A percentile compares a stretch with the other conserved stretches of the same genome.
phyloP scores from a whole-genome alignment of 2,797 vertebrate species.

The Labroides dimidiatus region DNA sequence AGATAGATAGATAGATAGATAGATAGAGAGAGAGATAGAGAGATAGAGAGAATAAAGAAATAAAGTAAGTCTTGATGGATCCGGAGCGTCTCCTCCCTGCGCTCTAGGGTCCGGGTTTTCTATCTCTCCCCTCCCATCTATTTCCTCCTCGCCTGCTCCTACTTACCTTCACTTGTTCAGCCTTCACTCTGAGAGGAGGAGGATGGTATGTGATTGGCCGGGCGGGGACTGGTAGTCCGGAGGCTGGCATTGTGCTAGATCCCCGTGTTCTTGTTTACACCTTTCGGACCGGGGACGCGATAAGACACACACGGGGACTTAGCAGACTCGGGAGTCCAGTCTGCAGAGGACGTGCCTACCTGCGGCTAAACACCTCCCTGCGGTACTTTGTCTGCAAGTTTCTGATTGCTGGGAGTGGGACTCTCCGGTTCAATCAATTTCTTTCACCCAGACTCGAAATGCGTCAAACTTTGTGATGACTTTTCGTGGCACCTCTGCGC shows the following conservation, averaged over 20 bases:
- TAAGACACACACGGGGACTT: constrained; percentile 34
- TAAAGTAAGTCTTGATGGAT: constrained; percentile 25
- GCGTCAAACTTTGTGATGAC: constrained; percentile 80
- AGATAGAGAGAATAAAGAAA: constrained; percentile 18
- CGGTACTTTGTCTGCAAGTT: constrained; percentile 33
- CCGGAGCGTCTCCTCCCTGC: constrained; percentile 21
- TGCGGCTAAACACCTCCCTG: constrained; percentile 25
- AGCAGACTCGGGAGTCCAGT: constrained; percentile 35
- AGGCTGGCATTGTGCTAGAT: constrained; percentile 74
- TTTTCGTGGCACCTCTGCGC: constrained; percentile 50
- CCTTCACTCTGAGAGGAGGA: constrained; percentile 69
- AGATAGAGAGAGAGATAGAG: constrained; percentile 49
- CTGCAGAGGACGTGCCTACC: constrained; percentile 18
- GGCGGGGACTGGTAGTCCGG: constrained; percentile 75
- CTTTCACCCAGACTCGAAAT: constrained; percentile 39
- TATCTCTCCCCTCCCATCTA: constrained; percentile 66
- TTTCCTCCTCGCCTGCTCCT: constrained; percentile 62
- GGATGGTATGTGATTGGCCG: constrained; percentile 83
- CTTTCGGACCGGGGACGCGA: constrained; percentile 69
- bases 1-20: constrained; percentile 46
- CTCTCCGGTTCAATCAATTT: constrained; percentile 6
- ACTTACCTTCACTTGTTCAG: constrained; percentile 77
- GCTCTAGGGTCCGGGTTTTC: constrained; percentile 74
- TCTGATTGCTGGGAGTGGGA: constrained; percentile 22
- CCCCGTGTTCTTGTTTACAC: constrained; percentile 84